Conservation (phyloP, 2,113 vertebrate genomes). For the Tympanuchus pallidicinctus region DNA sequence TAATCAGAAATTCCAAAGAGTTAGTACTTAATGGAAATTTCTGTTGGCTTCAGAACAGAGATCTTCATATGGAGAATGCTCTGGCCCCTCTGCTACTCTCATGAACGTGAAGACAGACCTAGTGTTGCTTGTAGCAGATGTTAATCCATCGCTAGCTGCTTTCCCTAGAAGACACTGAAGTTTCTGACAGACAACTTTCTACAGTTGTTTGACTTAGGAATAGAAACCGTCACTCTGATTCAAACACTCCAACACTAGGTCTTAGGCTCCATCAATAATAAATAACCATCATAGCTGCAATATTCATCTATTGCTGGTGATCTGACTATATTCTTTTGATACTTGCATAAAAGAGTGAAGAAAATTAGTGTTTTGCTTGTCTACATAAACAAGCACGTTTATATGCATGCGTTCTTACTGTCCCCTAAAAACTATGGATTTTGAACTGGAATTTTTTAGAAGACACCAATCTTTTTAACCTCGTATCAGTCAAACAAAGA, state of each 20-base stretch:
- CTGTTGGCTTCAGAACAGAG: constrained; percentile 4
- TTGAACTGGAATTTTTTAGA: constrained; percentile 1
- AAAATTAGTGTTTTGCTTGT: not conserved
- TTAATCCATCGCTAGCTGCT: not conserved
- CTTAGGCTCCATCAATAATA: not conserved
- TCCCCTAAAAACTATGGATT: not conserved
- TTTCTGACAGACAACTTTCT: not conserved
- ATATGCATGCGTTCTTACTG: not conserved
- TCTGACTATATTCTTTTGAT: not conserved
- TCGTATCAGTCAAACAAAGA: not conserved
- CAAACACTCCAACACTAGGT: not conserved
- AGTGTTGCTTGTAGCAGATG: not conserved
- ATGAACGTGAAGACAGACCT: not conserved
- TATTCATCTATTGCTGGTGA: not conserved
- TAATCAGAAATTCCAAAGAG: not conserved
- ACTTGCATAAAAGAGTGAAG: not conserved
- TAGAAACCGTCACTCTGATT: not conserved
- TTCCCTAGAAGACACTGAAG: not conserved
- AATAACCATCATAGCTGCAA: not conserved
- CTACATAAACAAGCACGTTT: not conserved
- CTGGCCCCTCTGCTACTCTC: not conserved
- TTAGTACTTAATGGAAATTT: not conserved
- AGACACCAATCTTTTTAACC: not conserved
- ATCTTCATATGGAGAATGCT: not conserved
- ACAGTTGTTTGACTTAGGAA: not conserved